Evolutionary conservation across 2,888 invertebrate species (phyloP).

Genomic region (Patella ulyssiponensis): DNA sequence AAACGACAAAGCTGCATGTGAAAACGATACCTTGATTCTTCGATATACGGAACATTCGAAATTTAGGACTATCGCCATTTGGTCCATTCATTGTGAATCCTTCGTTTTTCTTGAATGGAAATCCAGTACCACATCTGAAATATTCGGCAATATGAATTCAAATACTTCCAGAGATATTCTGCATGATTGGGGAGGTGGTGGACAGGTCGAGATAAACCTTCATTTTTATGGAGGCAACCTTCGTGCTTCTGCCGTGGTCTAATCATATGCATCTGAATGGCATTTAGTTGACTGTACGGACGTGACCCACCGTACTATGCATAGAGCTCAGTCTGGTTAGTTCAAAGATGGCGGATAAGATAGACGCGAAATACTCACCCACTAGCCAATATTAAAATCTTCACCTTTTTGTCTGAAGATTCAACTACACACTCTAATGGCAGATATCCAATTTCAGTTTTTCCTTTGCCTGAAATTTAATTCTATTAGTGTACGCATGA

Average conservation of each 20-base stretch:
- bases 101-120: constrained; percentile 9
- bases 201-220: no score
- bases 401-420: not conserved
- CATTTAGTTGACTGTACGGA: no score
- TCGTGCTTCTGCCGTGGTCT: no score
- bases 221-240: no score
- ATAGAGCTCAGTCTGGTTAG: no score
- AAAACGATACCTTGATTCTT: not conserved
- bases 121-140: constrained; percentile 18
- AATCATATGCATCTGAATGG: no score
- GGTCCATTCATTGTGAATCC: constrained; percentile 3
- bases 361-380: not conserved
- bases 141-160: not conserved
- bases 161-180: no score
- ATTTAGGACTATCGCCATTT: constrained; percentile 3
- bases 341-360: no score
- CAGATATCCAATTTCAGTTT: not conserved
- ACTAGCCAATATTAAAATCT: not conserved
- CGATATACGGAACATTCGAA: constrained; percentile 15
- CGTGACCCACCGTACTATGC: no score
- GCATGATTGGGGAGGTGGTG: no score
- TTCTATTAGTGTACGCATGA: no score
- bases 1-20: constrained; percentile 15
- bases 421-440: not conserved
- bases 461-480: no score